Evolutionary conservation across 2,797 vertebrate genomes (phyloP).

Genomic region (Acipenser oxyrinchus): DNA sequence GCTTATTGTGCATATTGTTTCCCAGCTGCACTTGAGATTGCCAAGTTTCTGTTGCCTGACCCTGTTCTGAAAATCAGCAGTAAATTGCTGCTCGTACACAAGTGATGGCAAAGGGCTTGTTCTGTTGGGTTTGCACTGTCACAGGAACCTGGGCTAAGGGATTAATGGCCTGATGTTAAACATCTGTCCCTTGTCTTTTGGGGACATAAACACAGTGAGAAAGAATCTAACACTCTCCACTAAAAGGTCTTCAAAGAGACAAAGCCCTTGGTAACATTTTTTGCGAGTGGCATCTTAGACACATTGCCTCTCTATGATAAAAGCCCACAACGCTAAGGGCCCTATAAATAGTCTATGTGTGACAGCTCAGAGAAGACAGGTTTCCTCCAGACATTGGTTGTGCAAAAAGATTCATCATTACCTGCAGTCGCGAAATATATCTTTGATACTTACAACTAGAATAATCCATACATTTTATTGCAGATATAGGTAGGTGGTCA

Average conservation of each 20-base stretch:
- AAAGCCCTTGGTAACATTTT: conserved; percentile 67
- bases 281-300: conserved; percentile 63
- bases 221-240: conserved; percentile 66
- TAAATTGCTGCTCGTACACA: conserved; percentile 73
- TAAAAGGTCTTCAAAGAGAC: conserved; percentile 68
- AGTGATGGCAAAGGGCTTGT: conserved; percentile 70
- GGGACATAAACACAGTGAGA: conserved; percentile 68
- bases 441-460: conserved; percentile 74
- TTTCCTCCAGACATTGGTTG: conserved; percentile 77
- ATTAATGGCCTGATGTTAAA: conserved; percentile 75
- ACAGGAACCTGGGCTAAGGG: conserved; percentile 63
- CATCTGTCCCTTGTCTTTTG: conserved; percentile 73
- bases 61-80: conserved; percentile 76
- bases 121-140: conserved; percentile 72
- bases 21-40: conserved; percentile 75
- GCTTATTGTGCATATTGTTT: conserved; percentile 81
- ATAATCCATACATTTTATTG: conserved; percentile 74
- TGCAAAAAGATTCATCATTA: conserved; percentile 79
- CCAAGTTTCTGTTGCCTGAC: conserved; percentile 80
- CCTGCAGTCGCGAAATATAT: conserved; percentile 77
- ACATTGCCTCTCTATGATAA: conserved; percentile 73
- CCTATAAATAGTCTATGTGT: conserved; percentile 73
- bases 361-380: conserved; percentile 69
- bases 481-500: conserved; percentile 73
- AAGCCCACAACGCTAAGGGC: conserved; percentile 67